Conservation (phyloP, 2,797 vertebrate species). For the Lepidocolaptes lacrymiger region DNA sequence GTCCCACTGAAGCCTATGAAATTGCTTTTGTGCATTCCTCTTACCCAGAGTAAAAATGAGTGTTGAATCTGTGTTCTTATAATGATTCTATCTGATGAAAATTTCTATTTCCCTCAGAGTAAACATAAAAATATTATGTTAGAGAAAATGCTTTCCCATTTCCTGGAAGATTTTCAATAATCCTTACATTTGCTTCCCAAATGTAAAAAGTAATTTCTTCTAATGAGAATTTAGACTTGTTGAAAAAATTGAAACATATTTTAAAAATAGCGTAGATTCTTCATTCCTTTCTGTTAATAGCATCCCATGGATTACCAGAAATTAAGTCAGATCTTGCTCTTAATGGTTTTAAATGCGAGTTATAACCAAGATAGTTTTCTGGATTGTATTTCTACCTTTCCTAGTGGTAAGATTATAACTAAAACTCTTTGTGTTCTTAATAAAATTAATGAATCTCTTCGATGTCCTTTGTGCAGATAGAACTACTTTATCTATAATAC, state of each 20-base stretch:
- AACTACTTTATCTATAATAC: not conserved
- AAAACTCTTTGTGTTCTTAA: not conserved
- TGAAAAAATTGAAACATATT: not conserved
- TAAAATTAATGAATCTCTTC: not conserved
- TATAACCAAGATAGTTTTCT: not conserved
- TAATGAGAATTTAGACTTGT: not conserved
- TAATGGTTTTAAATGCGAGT: not conserved
- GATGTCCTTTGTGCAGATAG: not conserved
- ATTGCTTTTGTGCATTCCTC: slow-evolving; percentile 12
- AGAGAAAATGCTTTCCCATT: not conserved
- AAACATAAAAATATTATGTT: not conserved
- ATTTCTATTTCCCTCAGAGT: not conserved
- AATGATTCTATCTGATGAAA: not conserved
- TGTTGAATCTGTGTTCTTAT: not conserved
- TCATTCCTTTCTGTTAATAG: not conserved
- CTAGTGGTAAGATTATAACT: not conserved
- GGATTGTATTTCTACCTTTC: not conserved
- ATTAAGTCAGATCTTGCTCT: not conserved
- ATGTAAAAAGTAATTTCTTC: not conserved
- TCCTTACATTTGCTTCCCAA: not conserved
- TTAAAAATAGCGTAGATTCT: not conserved
- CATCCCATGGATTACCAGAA: not conserved
- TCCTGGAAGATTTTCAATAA: not conserved
- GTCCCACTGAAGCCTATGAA: slow-evolving; percentile 6
- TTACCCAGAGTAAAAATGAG: not conserved